phyloP scores from a whole-genome alignment of 2,113 vertebrate species.

The Pipa parva region DNA sequence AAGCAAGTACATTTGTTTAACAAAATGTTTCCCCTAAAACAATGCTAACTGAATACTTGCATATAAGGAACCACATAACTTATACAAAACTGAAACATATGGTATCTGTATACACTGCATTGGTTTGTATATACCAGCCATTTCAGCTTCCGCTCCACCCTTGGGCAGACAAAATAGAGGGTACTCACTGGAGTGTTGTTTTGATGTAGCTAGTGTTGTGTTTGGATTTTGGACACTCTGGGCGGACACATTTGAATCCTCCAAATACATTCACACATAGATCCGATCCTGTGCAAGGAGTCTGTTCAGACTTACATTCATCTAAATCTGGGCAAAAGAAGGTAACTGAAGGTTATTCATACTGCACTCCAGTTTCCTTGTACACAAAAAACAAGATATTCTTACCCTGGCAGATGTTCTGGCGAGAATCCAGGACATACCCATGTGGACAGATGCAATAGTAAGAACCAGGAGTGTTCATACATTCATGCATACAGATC shows the following conservation, averaged over 20 bases:
- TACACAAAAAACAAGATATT: not conserved
- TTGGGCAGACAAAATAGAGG: not conserved
- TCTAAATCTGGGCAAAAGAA: conserved; percentile 64
- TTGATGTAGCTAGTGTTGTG: conserved; percentile 75
- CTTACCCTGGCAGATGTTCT: conserved; percentile 73
- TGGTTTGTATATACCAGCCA: too few relatives aligned
- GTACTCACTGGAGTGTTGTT: conserved; percentile 74
- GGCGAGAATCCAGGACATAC: conserved; percentile 67
- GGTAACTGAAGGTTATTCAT: not conserved
- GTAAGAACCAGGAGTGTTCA: conserved; percentile 80
- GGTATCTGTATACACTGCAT: too few relatives aligned
- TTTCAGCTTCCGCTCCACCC: too few relatives aligned
- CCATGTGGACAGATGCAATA: conserved; percentile 74
- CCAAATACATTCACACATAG: conserved; percentile 79
- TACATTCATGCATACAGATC: conserved; percentile 72
- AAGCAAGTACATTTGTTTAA: too few relatives aligned
- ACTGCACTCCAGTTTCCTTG: not conserved
- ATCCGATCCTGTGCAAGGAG: conserved; percentile 73
- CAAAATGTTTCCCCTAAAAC: too few relatives aligned
- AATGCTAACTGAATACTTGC: too few relatives aligned
- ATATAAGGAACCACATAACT: too few relatives aligned
- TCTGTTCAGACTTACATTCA: conserved; percentile 69
- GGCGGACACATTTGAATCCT: conserved; percentile 69
- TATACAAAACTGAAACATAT: too few relatives aligned
- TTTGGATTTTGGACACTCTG: conserved; percentile 68